Evolutionary conservation across 2,888 invertebrate species (phyloP), one percentile per base, ranked within the genome.

Genomic region (Idaea dimidiata): DNA sequence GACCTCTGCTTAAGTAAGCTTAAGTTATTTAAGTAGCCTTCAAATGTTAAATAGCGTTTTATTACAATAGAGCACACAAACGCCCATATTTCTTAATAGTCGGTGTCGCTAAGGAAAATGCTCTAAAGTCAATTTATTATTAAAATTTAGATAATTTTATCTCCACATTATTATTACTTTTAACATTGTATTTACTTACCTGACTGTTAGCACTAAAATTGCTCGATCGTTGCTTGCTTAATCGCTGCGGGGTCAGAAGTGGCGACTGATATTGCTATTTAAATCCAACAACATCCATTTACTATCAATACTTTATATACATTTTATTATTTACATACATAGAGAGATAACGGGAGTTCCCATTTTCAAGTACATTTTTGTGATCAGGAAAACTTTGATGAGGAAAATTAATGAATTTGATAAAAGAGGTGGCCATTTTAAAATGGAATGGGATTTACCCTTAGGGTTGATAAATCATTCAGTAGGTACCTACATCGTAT

Each of bases 221-320:
- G 43, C 75, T 74, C 1, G 87, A 82, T 57, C 91, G 76, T 57
- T 88, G 87, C 72, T 88, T 92, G 74, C 82, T 91, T 80, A 92
- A 80, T 74, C 92, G 80, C 1, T 84, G 65, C 6, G 92, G 91
- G 76, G 91, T 90, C 80, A 92, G 85, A 63, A 92, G 85, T 81
- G 82, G 83, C 14, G 92, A 92, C 73, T 91, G 91, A 87, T 89
- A 91, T 72, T 86, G 84, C 77, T 84, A 79, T 63, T 69, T 14
- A 43, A 43, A 43, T 71, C 62, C 68, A 69, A 72, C 54, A 65
- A 70, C 66, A 69, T 60, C 58, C 57, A 62, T 66, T 65, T 43
- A 56, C 53, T 58, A 61, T 62, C 57, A 58, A 6, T n/a, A 4
- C 17, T 33, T 56, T 62, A 32, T 54, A 59, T 8, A 32, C 18